These are phyloP conservation scores for Eulacestoma nigropectus DNA, from an alignment of 2,113 vertebrate species.

Conservation along the genomic window DNA sequence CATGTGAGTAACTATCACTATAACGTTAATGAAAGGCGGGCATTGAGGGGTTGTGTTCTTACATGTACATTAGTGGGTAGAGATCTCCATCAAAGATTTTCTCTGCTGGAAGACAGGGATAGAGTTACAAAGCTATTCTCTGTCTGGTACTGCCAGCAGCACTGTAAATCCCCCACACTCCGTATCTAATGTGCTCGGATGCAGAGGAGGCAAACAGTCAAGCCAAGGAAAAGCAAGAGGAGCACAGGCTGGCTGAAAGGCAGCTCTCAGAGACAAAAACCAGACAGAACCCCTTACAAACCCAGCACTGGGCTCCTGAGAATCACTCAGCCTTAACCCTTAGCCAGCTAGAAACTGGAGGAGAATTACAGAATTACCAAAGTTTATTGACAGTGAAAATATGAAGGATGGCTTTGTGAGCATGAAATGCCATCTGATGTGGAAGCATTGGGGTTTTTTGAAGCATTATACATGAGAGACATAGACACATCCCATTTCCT, in stretches of 20 bases:
- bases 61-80: neutral
- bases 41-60: constrained; percentile 4
- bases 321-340: neutral
- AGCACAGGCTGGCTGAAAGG: neutral
- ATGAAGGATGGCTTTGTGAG: neutral
- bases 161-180: constrained; percentile 30
- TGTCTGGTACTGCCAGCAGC: constrained; percentile 35
- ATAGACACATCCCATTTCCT: neutral
- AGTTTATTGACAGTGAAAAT: neutral
- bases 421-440: neutral
- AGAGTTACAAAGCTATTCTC: constrained; percentile 25
- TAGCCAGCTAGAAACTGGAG: neutral
- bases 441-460: rapidly evolving
- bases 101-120: constrained; percentile 22
- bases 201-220: constrained; percentile 1
- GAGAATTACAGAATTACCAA: neutral
- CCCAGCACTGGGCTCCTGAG: neutral
- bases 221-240: neutral
- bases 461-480: neutral
- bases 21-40: neutral
- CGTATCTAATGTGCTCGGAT: constrained; percentile 29
- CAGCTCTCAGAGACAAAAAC: neutral
- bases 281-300: neutral
- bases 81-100: constrained; percentile 38
- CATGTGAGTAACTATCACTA: neutral